Evolutionary conservation across 2,888 invertebrate species (phyloP), one percentile per base, ranked within the genome.

Genomic region (Cheilosia pagana): DNA sequence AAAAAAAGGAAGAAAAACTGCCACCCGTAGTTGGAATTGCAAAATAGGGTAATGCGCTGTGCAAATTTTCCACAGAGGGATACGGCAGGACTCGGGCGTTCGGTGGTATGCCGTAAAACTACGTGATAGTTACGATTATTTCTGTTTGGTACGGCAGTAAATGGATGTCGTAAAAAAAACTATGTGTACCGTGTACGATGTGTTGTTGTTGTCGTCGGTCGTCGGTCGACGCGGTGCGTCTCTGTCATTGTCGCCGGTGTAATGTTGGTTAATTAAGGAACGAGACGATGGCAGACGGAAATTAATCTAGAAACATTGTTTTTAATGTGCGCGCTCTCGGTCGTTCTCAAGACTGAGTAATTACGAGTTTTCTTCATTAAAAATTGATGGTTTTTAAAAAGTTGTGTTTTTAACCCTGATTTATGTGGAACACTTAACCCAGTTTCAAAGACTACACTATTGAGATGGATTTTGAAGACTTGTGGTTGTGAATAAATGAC

Each of bases 71-170:
- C 31, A 50, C n/a, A 25, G 23, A 23, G n/a, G 16, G 39, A 23
- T 63, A 10, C 7, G 16, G 12, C 6, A 12, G 4, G 48, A 10
- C 10, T 12, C 10, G 10, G 10, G 14, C 45, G 41, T 7, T 12
- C n/a, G 41, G 14, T 16, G 14, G 16, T 23, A 5, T 23, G 45
- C 39, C 35, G 53, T 63, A 63, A 77, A 70, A 70, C 55, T 39
- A 78, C 62, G 63, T 57, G 63, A 65, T 71, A 63, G 71, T 53
- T 50, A 57, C 50, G 48, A 63, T 62, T 78, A 63, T 78, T 78
- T 63, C 14, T 39, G 25, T 71, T 77, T 62, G 77, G 55, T 50
- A 63, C 63, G 45, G 6, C 60, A 60, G 10, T 52, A 60, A 71
- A 71, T 60, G 60, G 41, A 53, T 68, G 76, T 68, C 76, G 76